Conservation (phyloP, 2,113 vertebrate species). For the Riparia riparia region DNA sequence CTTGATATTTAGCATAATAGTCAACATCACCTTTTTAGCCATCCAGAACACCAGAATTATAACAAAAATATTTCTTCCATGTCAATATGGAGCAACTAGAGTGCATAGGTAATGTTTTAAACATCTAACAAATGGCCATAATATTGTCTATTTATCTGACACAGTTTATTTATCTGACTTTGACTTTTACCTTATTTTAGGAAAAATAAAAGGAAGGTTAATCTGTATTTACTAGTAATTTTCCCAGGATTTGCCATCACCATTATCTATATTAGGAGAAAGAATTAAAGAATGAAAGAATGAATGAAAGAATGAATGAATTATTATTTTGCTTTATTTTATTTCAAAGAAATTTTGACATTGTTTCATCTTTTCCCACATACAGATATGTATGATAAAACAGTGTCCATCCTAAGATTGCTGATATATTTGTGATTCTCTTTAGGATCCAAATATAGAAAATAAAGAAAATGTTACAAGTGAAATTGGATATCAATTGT, state of each 20-base stretch:
- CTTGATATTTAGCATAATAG: not conserved
- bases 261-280: not conserved
- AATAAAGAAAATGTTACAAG: not conserved
- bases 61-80: not conserved
- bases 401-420: not conserved
- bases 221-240: not conserved
- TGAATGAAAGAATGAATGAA: not conserved
- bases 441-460: not conserved
- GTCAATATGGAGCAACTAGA: not conserved
- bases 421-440: not conserved
- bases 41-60: not conserved
- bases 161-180: too few species aligned
- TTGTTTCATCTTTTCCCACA: not conserved
- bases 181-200: not conserved
- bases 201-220: not conserved
- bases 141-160: not conserved
- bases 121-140: not conserved
- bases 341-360: not conserved
- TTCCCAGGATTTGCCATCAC: not conserved
- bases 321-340: not conserved
- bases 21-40: fast-evolving
- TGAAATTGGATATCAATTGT: not conserved
- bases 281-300: not conserved
- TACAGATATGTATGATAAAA: not conserved
- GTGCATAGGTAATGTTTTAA: not conserved